These are phyloP conservation scores for Beaufortia kweichowensis DNA, from an alignment of 2,113 vertebrate genomes.

Conservation along the genomic window DNA sequence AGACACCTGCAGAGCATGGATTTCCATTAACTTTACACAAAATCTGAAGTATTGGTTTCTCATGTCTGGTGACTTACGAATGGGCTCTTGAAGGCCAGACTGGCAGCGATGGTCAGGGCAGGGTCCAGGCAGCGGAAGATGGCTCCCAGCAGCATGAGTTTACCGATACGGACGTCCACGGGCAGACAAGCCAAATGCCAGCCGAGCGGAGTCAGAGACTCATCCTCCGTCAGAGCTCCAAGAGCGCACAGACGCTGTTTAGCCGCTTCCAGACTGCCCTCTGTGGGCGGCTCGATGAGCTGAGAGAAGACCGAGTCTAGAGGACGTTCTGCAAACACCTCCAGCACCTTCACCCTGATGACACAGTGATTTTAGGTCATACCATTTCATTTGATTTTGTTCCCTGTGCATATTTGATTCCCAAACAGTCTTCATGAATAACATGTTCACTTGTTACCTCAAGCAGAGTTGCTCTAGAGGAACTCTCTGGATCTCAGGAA, in stretches of 20 bases:
- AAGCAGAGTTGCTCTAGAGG: conserved; percentile 96
- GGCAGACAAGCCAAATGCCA: conserved; percentile 96
- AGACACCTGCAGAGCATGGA: conserved; percentile 74
- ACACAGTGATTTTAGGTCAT: too few species aligned
- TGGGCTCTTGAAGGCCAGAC: conserved; percentile 93
- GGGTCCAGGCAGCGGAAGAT: conserved; percentile 98
- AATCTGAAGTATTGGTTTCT: neutral
- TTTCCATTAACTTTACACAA: neutral
- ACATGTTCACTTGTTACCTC: conserved; percentile 71
- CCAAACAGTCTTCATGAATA: too few species aligned
- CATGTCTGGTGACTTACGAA: conserved; percentile 81
- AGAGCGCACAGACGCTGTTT: conserved; percentile 87
- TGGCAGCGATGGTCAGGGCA: conserved; percentile 93
- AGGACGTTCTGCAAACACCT: conserved; percentile 81
- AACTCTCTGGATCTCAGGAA: conserved; percentile 95
- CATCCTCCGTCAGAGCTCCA: conserved; percentile 85
- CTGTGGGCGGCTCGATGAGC: conserved; percentile 87
- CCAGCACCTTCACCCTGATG: conserved; percentile 92
- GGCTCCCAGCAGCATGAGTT: conserved; percentile 94
- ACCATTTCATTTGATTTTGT: too few species aligned
- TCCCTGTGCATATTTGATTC: too few species aligned
- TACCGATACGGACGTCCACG: conserved; percentile 95
- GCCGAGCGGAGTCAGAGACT: conserved; percentile 90
- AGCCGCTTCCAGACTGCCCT: conserved; percentile 81
- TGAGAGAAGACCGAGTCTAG: conserved; percentile 86